phyloP scores from a whole-genome alignment of 2,113 vertebrate genomes.

The Noturus placidus region DNA sequence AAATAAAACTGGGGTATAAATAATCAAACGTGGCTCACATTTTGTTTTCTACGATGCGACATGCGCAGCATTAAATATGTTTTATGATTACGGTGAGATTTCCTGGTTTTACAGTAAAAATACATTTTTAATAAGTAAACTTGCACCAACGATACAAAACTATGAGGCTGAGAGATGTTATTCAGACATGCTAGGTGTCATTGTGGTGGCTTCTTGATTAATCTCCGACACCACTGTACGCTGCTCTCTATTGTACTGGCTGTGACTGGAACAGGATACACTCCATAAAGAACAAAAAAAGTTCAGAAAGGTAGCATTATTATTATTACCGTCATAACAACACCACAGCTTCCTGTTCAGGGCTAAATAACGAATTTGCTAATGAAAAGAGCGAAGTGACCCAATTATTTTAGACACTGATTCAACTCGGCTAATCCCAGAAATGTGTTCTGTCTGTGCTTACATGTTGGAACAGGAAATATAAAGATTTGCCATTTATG shows the following conservation, averaged over 20 bases:
- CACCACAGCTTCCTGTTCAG: conserved; percentile 47
- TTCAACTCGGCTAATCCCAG: neutral
- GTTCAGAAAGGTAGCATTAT: conserved; percentile 33
- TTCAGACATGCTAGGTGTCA: conserved; percentile 32
- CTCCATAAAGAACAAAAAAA: conserved; percentile 47
- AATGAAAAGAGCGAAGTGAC: neutral
- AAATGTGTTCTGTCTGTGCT: neutral
- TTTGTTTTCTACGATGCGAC: neutral
- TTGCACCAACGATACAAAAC: neutral
- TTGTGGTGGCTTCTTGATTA: conserved; percentile 47
- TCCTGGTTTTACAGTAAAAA: neutral
- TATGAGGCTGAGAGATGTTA: neutral
- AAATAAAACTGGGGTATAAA: neutral
- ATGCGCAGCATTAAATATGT: neutral
- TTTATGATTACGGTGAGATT: neutral
- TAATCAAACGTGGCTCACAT: neutral
- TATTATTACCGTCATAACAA: conserved; percentile 49
- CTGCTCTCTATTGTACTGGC: conserved; percentile 52
- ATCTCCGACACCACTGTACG: conserved; percentile 38
- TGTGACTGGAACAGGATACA: conserved; percentile 21
- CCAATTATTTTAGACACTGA: neutral
- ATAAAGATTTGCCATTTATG: neutral
- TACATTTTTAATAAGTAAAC: neutral
- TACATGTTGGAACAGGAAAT: neutral
- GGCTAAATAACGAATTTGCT: neutral